Evolutionary conservation across 2,113 vertebrate species (phyloP).

Genomic region (Crypturellus undulatus): DNA sequence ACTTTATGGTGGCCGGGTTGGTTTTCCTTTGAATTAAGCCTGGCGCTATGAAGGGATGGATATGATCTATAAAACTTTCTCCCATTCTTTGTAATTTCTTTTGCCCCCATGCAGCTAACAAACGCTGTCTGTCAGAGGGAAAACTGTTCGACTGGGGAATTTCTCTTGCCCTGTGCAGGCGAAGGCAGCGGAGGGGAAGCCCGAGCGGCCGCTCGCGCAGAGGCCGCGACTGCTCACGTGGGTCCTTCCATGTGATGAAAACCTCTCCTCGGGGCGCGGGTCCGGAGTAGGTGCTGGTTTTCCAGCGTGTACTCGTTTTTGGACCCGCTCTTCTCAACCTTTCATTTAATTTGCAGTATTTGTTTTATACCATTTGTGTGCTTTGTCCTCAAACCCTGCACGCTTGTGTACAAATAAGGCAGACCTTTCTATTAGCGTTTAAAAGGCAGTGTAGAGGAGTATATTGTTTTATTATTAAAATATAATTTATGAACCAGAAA

Average conservation of each 20-base stretch:
- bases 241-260: not conserved
- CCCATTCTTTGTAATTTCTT: not conserved
- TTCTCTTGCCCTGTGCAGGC: not conserved
- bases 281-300: not conserved
- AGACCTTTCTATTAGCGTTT: not conserved
- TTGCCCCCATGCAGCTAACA: not conserved
- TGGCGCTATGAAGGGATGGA: not conserved
- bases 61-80: not conserved
- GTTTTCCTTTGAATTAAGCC: slow-evolving; percentile 40
- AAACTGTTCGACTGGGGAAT: not conserved
- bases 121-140: not conserved
- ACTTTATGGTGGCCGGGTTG: slow-evolving; percentile 15
- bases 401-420: not conserved
- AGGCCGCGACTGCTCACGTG: not conserved
- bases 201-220: not conserved
- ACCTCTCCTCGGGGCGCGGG: not conserved
- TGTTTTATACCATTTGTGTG: not conserved
- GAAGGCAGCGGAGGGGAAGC: not conserved
- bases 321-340: not conserved
- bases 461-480: slow-evolving; percentile 45
- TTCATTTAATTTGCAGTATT: not conserved
- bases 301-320: not conserved
- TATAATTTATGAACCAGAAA: slow-evolving; percentile 55
- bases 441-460: not conserved
- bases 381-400: not conserved